Evolutionary conservation across 1,140 invertebrate genomes (phyloP).

Genomic region (Lerema accius): DNA sequence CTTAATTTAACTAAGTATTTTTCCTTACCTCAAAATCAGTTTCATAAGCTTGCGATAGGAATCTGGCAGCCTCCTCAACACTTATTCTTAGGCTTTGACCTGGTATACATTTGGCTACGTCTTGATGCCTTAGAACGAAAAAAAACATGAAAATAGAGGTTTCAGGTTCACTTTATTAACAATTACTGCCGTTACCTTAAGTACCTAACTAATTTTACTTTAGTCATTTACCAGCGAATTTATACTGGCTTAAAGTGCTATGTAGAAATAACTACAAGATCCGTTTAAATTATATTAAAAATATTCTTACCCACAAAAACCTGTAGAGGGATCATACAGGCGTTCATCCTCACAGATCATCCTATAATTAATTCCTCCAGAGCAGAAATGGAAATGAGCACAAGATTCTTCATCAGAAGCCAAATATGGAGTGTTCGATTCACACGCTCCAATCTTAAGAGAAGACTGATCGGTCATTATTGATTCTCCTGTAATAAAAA

Average conservation of each 20-base stretch:
- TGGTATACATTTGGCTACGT: conserved; percentile 73
- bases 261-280: no score
- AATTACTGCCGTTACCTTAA: no score
- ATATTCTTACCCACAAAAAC: conserved; percentile 76
- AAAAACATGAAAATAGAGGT: conserved; percentile 31
- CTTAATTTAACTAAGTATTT: conserved; percentile 6
- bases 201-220: no score
- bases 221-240: no score
- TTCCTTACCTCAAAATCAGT: conserved; percentile 65
- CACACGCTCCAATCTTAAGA: conserved; percentile 74
- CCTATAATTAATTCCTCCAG: conserved; percentile 84
- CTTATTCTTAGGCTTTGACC: conserved; percentile 74
- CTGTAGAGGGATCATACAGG: conserved; percentile 81
- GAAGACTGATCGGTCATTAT: conserved; percentile 64
- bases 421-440: conserved; percentile 79
- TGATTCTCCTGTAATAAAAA: conserved; percentile 52
- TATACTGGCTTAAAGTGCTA: no score
- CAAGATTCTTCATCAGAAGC: conserved; percentile 86
- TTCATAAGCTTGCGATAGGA: conserved; percentile 68
- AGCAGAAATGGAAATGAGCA: conserved; percentile 87
- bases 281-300: no score
- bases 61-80: conserved; percentile 68
- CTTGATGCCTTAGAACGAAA: conserved; percentile 61
- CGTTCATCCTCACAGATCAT: conserved; percentile 78
- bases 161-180: no score